A percentile compares a stretch with the other conserved stretches of the same genome.
Conservation (phyloP, 2,888 invertebrate genomes). For the Cheilosia soror region DNA sequence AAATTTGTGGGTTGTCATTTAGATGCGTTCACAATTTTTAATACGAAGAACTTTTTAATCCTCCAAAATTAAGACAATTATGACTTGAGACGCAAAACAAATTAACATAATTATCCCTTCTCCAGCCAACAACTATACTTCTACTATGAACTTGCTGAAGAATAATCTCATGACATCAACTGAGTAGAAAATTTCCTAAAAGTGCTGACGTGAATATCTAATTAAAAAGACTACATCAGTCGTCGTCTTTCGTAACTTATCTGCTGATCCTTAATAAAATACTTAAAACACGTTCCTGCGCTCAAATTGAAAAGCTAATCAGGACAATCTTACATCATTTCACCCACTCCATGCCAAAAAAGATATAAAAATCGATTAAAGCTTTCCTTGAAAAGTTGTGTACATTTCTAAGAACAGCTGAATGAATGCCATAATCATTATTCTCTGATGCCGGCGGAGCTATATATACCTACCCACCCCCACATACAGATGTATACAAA, state of each 20-base stretch:
- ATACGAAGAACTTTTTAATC: too few species aligned
- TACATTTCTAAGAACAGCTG: constrained; percentile 5
- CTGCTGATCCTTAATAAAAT: constrained; percentile 31
- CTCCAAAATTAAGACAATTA: too few species aligned
- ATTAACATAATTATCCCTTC: too few species aligned
- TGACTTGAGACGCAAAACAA: too few species aligned
- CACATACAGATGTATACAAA: background rate
- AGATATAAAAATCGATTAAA: constrained; percentile 49
- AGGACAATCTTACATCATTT: constrained; percentile 30
- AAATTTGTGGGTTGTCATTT: too few species aligned
- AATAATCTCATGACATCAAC: background rate
- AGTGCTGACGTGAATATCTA: background rate
- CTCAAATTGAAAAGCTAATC: constrained; percentile 31
- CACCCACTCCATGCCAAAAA: constrained; percentile 13
- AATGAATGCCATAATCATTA: constrained; percentile 63
- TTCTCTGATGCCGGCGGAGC: constrained; percentile 13
- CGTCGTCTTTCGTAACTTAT: constrained; percentile 28
- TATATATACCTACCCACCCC: background rate
- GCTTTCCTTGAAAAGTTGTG: constrained; percentile 13
- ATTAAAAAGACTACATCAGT: background rate
- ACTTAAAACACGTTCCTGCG: constrained; percentile 16
- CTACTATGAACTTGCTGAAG: too few species aligned
- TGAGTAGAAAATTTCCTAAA: background rate
- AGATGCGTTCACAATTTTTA: too few species aligned
- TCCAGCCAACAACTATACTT: too few species aligned